Conservation (phyloP, 2,888 invertebrate species). For the Listrodromus nycthemerus region DNA sequence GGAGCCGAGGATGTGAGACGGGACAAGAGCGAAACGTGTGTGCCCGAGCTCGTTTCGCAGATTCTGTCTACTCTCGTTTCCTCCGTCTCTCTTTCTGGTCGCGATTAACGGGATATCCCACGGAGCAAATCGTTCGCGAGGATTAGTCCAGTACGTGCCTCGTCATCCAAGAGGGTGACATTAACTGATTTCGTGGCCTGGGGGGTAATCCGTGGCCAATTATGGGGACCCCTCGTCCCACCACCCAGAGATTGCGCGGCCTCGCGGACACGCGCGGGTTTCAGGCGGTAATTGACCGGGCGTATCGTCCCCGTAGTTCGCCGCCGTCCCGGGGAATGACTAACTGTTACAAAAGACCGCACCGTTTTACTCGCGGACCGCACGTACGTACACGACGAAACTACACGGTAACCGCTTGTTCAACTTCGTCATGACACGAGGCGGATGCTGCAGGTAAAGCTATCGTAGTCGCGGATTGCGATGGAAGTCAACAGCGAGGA, state of each 20-base stretch:
- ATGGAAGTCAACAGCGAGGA: constrained; percentile 10
- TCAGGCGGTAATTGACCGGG: constrained; percentile 73
- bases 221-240: constrained; percentile 65
- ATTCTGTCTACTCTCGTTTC: constrained; percentile 35
- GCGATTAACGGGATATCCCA: constrained; percentile 68
- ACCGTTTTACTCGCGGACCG: constrained; percentile 51
- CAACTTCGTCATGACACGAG: not conserved
- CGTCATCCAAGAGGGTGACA: constrained; percentile 74
- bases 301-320: constrained; percentile 69
- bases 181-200: constrained; percentile 77
- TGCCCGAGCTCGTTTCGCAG: constrained; percentile 7
- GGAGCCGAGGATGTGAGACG: constrained; percentile 14
- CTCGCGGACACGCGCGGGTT: constrained; percentile 68
- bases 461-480: not conserved
- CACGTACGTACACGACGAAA: constrained; percentile 39
- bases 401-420: constrained; percentile 9
- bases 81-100: constrained; percentile 30
- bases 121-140: constrained; percentile 68
- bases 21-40: not conserved
- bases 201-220: constrained; percentile 76
- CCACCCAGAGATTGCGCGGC: constrained; percentile 71
- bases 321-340: constrained; percentile 71
- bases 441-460: not conserved
- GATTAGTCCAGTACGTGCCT: constrained; percentile 71
- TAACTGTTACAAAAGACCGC: constrained; percentile 77